Base-by-base conservation (phyloP, 2,888 invertebrate species). In the Amphipyra tragopoginis region DNA sequence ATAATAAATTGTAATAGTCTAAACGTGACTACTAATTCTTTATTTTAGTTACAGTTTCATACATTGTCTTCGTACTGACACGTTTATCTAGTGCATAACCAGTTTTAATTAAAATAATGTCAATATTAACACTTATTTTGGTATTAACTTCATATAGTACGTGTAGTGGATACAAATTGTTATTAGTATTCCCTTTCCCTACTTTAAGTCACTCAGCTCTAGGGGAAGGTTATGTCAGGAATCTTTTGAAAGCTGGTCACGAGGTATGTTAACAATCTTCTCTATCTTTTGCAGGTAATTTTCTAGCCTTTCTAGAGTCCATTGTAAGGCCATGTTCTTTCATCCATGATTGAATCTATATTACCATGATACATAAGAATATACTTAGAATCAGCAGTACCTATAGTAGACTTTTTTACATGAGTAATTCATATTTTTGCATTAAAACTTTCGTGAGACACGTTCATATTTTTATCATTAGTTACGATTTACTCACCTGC, bases 171-270 rank as follows among this genome's bases (percentile, higher is more conserved):
- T 56, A 42, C 13, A 56, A 42, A 42, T 34, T 56, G 9, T 33
- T 56, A 21, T 34, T 56, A 10, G 15, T 56, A 15, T 56, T 56
- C 13, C 48, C 55, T 3, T 48, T 48, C 14, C 48, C 55, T 11
- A 48, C 11, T 34, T 15, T 34, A 34, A 47, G 39, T 47, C 10
- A 56, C 33, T 40, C 45, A 3, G 10, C 42, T 6, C 15, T 56
- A 8, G 55, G 48, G 21, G 21, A 56, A 48, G 55, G 48, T 29
- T 56, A 34, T n/a, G 48, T 56, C 15, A 42, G 55, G 9, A 38
- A 34, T 42, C 48, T 56, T 34, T 40, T 56, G 13, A 48, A 48
- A 0, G 55, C 55, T 48, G 48, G 55, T 1, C 48, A 56, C 9
- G 55, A 48, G 48, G 48, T 56, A 42, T 11, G 40, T 40, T 26